Evolutionary conservation across 2,113 vertebrate species (phyloP).

Genomic region (Ictalurus punctatus): DNA sequence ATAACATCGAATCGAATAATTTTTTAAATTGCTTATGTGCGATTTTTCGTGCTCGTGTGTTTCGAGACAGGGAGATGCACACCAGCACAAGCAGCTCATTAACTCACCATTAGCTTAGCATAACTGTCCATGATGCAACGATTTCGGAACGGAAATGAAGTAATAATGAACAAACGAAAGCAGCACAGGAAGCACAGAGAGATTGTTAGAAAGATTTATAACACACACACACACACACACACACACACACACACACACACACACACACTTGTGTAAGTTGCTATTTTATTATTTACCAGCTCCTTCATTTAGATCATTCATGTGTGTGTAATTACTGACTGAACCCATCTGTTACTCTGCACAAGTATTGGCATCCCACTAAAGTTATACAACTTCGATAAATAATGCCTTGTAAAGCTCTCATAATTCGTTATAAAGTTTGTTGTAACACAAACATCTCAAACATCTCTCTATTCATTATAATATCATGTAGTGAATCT

Average conservation of each 20-base stretch:
- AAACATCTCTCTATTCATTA: not conserved
- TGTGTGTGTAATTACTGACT: not conserved
- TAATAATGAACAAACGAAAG: not conserved
- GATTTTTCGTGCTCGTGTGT: not conserved
- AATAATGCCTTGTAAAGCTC: not conserved
- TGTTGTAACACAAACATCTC: not conserved
- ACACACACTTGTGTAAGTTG: too few relatives aligned
- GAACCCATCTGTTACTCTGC: not conserved
- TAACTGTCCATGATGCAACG: not conserved
- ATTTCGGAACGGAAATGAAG: not conserved
- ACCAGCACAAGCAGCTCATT: not conserved
- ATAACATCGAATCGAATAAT: too few relatives aligned
- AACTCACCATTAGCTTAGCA: not conserved
- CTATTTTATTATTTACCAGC: not conserved
- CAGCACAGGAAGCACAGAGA: not conserved
- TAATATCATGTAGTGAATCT: not conserved
- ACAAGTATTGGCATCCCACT: not conserved
- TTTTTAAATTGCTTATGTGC: not conserved
- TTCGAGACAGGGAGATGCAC: not conserved
- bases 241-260: not conserved
- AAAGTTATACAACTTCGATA: not conserved
- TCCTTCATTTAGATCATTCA: not conserved
- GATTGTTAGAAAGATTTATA: not conserved
- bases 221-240: slow-evolving; percentile 3
- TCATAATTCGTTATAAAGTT: not conserved